phyloP scores from a whole-genome alignment of 1,140 invertebrate species.

The Orius insidiosus region DNA sequence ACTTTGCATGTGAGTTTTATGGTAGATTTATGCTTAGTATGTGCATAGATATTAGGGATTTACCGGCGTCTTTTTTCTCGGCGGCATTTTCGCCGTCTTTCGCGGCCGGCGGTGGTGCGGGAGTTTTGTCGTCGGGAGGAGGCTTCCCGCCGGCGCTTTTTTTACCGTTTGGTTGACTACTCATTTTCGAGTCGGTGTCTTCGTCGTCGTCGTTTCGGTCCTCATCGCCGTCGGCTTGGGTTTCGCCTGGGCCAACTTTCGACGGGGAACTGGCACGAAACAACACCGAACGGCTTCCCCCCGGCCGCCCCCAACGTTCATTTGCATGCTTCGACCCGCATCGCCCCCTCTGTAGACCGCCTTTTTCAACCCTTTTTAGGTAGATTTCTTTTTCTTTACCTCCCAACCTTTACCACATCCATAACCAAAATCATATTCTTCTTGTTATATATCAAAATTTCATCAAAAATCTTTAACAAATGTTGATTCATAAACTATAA shows the following conservation, averaged over 20 bases:
- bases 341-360: neutral
- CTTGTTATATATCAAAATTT: too few species aligned
- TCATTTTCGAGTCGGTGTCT: constrained; percentile 4
- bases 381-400: neutral
- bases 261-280: constrained; percentile 8
- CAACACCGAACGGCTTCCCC: neutral
- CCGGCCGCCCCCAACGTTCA: neutral
- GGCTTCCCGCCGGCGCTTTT: constrained; percentile 11
- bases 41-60: neutral
- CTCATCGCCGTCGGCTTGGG: neutral
- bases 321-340: constrained; percentile 19
- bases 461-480: too few species aligned
- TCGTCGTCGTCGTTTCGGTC: too few species aligned
- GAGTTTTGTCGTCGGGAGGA: constrained; percentile 10
- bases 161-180: neutral
- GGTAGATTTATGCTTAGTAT: neutral
- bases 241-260: neutral
- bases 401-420: neutral
- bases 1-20: neutral
- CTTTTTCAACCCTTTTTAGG: neutral
- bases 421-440: neutral
- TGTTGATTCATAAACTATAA: too few species aligned
- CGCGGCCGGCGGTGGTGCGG: neutral
- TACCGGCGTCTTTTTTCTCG: constrained; percentile 4
- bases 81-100: constrained; percentile 6